Conservation (phyloP, 2,888 invertebrate species). For the Troilus luridus region DNA sequence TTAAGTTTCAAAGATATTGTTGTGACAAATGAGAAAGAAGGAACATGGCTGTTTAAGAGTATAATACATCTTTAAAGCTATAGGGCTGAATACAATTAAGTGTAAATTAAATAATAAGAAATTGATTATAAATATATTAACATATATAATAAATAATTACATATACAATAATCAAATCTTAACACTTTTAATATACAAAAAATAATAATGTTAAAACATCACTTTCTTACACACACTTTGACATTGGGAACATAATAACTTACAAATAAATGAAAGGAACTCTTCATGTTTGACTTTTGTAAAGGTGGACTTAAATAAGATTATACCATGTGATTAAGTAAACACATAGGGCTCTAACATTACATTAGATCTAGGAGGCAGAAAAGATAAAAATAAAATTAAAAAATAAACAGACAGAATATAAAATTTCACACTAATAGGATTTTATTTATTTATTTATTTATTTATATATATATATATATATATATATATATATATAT, state of each 20-base stretch:
- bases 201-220: slow-evolving; percentile 23
- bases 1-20: slow-evolving; percentile 44
- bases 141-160: slow-evolving; percentile 40
- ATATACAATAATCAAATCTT: background rate
- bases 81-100: slow-evolving; percentile 41
- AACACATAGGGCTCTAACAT: slow-evolving; percentile 56
- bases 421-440: slow-evolving; percentile 34
- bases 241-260: slow-evolving; percentile 44
- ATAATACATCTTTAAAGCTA: slow-evolving; percentile 54
- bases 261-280: slow-evolving; percentile 52
- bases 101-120: slow-evolving; percentile 19
- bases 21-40: slow-evolving; percentile 51
- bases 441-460: background rate
- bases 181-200: slow-evolving; percentile 32
- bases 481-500: too few relatives aligned
- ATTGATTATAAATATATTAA: slow-evolving; percentile 16
- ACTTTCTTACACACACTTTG: slow-evolving; percentile 27
- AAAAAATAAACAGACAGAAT: slow-evolving; percentile 11
- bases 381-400: background rate
- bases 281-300: slow-evolving; percentile 50
- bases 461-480: too few relatives aligned
- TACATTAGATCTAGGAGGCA: slow-evolving; percentile 47
- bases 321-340: slow-evolving; percentile 32
- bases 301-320: slow-evolving; percentile 44
- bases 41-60: slow-evolving; percentile 57